Evolutionary conservation across 1,140 invertebrate genomes (phyloP), one percentile per base, ranked within the genome.

Genomic region (Bombus superbus): DNA sequence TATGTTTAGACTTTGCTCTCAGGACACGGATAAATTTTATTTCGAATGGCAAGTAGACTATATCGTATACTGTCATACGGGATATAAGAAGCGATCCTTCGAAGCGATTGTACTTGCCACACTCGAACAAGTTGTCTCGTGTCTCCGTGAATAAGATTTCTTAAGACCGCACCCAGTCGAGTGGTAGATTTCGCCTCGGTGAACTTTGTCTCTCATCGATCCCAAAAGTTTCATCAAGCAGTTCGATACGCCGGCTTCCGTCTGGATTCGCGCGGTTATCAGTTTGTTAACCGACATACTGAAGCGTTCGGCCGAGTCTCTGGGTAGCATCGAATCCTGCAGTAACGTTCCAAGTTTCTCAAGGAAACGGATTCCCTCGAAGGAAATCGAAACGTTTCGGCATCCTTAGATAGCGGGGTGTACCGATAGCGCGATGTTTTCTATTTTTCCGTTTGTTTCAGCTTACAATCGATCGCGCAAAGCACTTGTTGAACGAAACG

Each of bases 231-330:
- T 81, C 76, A 57, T 79, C 72, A 47, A 38, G n/a, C 64, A 76
- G 71, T 69, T 86, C 80, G 84, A 89, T 89, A 89, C 71, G 71
- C 62, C 62, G 71, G 66, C 71, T 89, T 86, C 64, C 88, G 78
- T 81, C 38, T 64, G 10, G 75, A 44, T 69, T 87, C 68, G 47
- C 32, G 68, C 62, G 47, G 66, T 80, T 89, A 86, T 89, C 88
- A 86, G 88, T 89, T 89, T 81, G 78, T 81, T 89, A 86, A 86
- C 66, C 85, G 83, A 71, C 71, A 68, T 83, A 73, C 80, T 5
- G 44, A 83, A 86, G 32, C 71, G 73, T 25, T 83, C 72, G 47
- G 1, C 28, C 1, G 86, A 89, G 72, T 64, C 44, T 35, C 32
- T 32, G 11, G 35, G n/a, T 53, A 40, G 57, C 38, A 13, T 32